These are phyloP conservation scores for Cotesia congregata DNA, from an alignment of 2,888 invertebrate species.

Conservation along the genomic window DNA sequence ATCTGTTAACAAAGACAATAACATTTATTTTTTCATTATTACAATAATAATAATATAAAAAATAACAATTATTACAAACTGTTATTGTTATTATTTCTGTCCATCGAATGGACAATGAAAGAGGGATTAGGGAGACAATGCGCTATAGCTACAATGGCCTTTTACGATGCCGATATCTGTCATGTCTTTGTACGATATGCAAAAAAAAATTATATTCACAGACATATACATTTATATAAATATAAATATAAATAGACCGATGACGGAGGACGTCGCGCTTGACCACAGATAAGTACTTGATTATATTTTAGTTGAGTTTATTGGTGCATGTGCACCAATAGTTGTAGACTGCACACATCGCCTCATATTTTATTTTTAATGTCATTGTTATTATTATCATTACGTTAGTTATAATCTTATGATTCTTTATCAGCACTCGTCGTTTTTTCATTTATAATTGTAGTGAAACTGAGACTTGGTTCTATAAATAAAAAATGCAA, in stretches of 20 bases:
- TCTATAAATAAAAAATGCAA: too few species aligned
- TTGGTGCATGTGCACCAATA: not conserved
- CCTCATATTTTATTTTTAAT: not conserved
- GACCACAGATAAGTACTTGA: constrained; percentile 15
- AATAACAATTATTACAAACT: not conserved
- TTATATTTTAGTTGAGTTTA: constrained; percentile 10
- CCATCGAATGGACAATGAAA: not conserved
- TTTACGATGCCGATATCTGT: constrained; percentile 10
- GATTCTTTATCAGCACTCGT: not conserved
- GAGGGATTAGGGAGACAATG: not conserved
- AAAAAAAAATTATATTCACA: not conserved
- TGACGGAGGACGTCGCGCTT: not conserved
- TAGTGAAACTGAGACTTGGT: too few species aligned
- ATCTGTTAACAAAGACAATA: constrained; percentile 54
- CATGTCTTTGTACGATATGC: constrained; percentile 12
- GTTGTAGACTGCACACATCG: constrained; percentile 5
- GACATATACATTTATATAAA: not conserved
- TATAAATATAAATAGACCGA: not conserved
- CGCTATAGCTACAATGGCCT: not conserved
- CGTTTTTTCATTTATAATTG: not conserved
- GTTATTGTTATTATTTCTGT: not conserved
- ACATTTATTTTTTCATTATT: not conserved
- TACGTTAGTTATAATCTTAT: not conserved
- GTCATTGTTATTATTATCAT: not conserved
- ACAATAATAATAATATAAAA: not conserved